Evolutionary conservation across 2,888 invertebrate genomes (phyloP), one percentile per base, ranked within the genome.

Genomic region (Perdita meconis): DNA sequence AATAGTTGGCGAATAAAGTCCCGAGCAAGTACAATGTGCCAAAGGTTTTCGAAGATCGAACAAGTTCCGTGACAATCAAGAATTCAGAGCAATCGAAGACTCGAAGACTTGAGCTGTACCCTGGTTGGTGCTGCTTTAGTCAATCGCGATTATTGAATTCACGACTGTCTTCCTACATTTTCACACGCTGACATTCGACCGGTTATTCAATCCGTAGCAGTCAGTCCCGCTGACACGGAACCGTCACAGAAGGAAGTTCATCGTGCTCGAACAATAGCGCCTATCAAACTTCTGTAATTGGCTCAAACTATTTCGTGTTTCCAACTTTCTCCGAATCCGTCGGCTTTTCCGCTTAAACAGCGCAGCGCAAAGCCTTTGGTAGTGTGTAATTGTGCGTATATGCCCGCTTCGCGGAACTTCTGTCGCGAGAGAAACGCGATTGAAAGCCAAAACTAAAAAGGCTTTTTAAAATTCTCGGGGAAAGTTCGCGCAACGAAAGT

Each of bases 401-500:
- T 2, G n/a, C n/a, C 5, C 34, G n/a, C 5, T 8, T 42, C 13
- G 22, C 47, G 38, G 2, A 10, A 24, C 22, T 57, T 55, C 47
- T 56, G 8, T 26, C 12, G 42, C 8, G 42, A 57, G 70, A 59
- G 70, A 78, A 71, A 70, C 38, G 24, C 22, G 12, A 42, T 36
- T 13, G 50, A 16, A 22, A 59, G 13, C 36, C 26, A 26, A 61
- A 70, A 61, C 72, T 19, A 51, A 64, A 56, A 40, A 42, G 26
- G 5, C 12, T 56, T 63, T 59, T 56, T 44, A 68, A 73, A 79
- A 67, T 67, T 68, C 51, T 6, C 51, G 34, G 77, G 59, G 78
- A 82, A 77, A 82, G 76, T 81, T 55, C 61, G 53, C 38, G 30
- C 53, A 47, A 80, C 13, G 30, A 51, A 34, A 47, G 50, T 63